Evolutionary conservation across 2,113 vertebrate species (phyloP), one percentile per base, ranked within the genome.

Genomic region (Dolichallabes microphthalmus): DNA sequence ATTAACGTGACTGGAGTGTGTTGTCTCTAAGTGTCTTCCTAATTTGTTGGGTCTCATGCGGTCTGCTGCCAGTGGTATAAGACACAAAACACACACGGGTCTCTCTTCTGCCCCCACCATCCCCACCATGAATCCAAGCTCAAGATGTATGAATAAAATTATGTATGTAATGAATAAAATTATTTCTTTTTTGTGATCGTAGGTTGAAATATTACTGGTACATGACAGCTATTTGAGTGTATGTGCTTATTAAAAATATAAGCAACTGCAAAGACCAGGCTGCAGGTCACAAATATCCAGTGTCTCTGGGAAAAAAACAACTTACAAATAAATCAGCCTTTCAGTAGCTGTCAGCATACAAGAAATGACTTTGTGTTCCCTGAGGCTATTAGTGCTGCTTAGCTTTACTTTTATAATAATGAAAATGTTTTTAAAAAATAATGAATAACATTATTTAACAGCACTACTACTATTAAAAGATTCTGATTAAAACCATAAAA

Each of bases 221-320:
- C 53, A 78, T 76, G 30, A 11, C 10, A 13, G 30, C 63, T 27
- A 60, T 64, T 27, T 39, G 50, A 71, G 32, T 39, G 68, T 71
- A 22, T 19, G 35, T 20, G 1, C 17, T 71, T 39, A 20, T 35
- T 71, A 35, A 71, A 22, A 35, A 22, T 7, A 5, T 35, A 32
- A 60, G 82, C 82, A 71, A 85, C 20, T 66, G 55, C 35, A 81
- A 52, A 55, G 27, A 84, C 55, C 32, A 39, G 55, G 30, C 74
- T 61, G 39, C 80, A 80, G 86, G 86, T 78, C 19, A 74, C 81
- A 83, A 74, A 88, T 86, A 87, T 85, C 82, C 39, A 60, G 53
- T 89, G 86, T 85, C 83, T 68, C 13, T 20, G 76, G 69, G 68
- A 68, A 86, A 84, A 78, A 50, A 73, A 32, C 20, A 64, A 3